Evolutionary conservation across 2,113 vertebrate species (phyloP), one percentile per base, ranked within the genome.

Genomic region (Cettia cetti): DNA sequence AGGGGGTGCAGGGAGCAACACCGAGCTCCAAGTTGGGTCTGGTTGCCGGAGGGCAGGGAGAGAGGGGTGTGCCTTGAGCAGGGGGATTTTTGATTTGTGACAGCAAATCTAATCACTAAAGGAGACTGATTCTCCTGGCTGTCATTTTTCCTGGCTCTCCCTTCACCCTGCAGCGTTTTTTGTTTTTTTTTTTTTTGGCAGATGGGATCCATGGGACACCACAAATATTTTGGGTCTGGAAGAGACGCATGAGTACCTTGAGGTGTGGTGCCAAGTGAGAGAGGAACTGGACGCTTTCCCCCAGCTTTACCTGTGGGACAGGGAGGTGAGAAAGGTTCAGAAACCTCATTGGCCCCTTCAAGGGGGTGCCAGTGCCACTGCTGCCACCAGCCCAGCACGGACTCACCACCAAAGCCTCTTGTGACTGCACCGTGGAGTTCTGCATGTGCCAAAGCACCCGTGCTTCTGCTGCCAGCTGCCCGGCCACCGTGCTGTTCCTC

Each of bases 351-450:
- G 4, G 14, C 56, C 15, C 22, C n/a, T 83, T 49, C 56, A 21
- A 0, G 2, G 35, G 7, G 21, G 27, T 18, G 39, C 39, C 52
- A 27, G 52, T 7, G 24, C 31, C n/a, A 21, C 60, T 4, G 0
- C 0, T 4, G 42, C 54, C 45, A 10, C 30, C 68, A 33, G 18
- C 45, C 33, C 4, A 0, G 26, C 44, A 5, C 0, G 0, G 12
- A 96, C 98, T 96, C 89, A 98, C 98, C 97, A 98, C 87, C 5
- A 98, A 77, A n/a, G 42, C 89, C 78, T 98, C 92, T 78, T 97
- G 97, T 0, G 69, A 54, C 19, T 77, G 71, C 66, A 98, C 89
- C 4, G 86, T 91, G 53, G 96, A 90, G 57, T 89, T 96, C 19
- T 97, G 87, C 78, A 98, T 72, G 23, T 50, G 60, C 68, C 72